Evolutionary conservation across 64 coral and sea anemone species (phyloP), one percentile per base, ranked within the genome.

Genomic region (Stichodactyla mertensii): DNA sequence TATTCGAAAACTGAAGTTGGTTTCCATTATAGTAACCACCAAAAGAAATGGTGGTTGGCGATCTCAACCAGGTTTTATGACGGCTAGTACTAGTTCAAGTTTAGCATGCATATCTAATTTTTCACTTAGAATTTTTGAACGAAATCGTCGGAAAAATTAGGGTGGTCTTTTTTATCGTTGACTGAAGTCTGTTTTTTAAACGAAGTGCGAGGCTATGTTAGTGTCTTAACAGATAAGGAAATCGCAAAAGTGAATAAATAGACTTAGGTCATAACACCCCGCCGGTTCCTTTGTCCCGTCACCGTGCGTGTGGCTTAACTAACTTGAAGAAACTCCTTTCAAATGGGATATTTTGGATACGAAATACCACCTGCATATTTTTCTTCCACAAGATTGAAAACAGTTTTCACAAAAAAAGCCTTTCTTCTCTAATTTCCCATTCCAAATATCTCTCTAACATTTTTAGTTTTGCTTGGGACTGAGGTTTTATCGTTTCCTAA

Each of bases 201-300:
- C 12, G 0, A 5, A 20, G 19, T 69, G 64, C n/a, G 19, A 20
- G 64, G 24, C 7, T 74, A 74, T 74, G 8, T 74, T 26, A 26
- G 26, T 74, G 69, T 14, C 7, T 74, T 74, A 18, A 66, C 62
- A 66, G 62, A 0, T 66, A 22, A 20, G 11, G n/a, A 8, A 31
- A 74, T 23, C 69, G 10, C 69, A 74, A 11, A 74, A 74, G n/a
- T n/a, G 69, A 74, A 74, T 74, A 74, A 74, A 74, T 74, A 74
- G 24, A 74, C 20, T 74, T 74, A 36, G 69, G 69, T 74, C n/a
- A n/a, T 74, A 74, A 74, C 27, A 26, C 11, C 69, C 69, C 26
- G 16, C 27, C 2, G 24, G 1, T n/a, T 19, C 19, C 22, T 22
- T 70, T 70, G 66, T 70, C 7, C 19, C 22, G 27, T 74, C 69